Conservation (phyloP, 2,888 invertebrate species). For the Apamea epomidion region DNA sequence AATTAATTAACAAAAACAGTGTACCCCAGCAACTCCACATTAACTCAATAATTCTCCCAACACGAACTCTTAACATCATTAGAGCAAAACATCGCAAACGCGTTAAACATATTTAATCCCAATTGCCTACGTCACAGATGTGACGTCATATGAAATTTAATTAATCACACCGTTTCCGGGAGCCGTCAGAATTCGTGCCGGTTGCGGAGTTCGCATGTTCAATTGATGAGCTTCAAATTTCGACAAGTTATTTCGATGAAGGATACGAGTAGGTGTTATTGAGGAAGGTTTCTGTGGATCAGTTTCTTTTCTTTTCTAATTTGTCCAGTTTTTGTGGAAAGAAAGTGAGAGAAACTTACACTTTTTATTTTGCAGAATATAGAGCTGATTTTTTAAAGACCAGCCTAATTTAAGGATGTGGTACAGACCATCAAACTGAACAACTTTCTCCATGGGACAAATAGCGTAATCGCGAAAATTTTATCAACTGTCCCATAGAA, state of each 20-base stretch:
- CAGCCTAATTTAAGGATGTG: too few species aligned
- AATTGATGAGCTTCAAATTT: conserved; percentile 52
- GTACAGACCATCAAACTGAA: too few species aligned
- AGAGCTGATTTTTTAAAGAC: too few species aligned
- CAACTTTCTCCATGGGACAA: too few species aligned
- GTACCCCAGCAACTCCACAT: neutral
- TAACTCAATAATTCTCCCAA: conserved; percentile 32
- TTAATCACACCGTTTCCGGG: conserved; percentile 58
- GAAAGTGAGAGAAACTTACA: neutral
- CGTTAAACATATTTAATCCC: conserved; percentile 44
- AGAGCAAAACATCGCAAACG: conserved; percentile 47
- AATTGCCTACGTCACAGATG: conserved; percentile 55
- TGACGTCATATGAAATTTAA: conserved; percentile 62
- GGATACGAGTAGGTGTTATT: neutral
- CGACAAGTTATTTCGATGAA: conserved; percentile 4
- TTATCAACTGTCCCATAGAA: too few species aligned
- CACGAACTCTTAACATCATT: conserved; percentile 51
- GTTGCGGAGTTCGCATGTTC: conserved; percentile 28
- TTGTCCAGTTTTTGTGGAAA: neutral
- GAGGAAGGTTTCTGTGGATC: neutral
- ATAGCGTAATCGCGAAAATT: too few species aligned
- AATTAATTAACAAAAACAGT: conserved; percentile 22
- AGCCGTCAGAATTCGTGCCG: conserved; percentile 38
- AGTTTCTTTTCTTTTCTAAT: neutral
- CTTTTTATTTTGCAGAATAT: neutral